Conservation (phyloP, 37 sponge, comb jelly and placozoan species). For the Ianthella basta region DNA sequence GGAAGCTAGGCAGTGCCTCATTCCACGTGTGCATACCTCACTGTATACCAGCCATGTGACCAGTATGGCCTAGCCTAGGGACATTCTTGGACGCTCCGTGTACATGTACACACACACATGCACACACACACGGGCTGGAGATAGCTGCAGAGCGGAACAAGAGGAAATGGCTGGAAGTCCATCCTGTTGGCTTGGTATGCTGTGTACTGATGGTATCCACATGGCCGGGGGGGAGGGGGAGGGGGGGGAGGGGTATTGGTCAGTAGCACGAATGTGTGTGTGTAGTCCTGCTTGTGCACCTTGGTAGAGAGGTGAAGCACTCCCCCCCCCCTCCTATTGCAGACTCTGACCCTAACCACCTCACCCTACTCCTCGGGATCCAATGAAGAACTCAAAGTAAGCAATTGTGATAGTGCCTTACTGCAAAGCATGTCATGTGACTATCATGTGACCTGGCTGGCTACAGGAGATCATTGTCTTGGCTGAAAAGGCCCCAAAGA, state of each 20-base stretch:
- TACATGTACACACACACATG: neutral
- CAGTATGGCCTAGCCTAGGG: too few relatives aligned
- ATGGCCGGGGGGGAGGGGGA: too few relatives aligned
- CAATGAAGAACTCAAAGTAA: constrained; percentile 51
- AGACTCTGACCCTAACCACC: constrained; percentile 24
- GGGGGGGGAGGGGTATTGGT: too few relatives aligned
- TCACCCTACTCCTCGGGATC: constrained; percentile 37
- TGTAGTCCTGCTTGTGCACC: too few relatives aligned
- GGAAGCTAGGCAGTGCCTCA: too few relatives aligned
- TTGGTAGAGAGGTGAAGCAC: too few relatives aligned
- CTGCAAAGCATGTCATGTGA: neutral
- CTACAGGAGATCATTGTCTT: constrained; percentile 70
- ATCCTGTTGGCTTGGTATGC: neutral
- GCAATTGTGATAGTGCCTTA: neutral
- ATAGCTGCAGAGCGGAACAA: neutral
- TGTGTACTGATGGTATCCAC: too few relatives aligned
- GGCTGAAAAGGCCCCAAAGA: constrained; percentile 69
- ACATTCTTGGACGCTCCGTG: neutral
- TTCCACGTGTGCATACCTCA: too few relatives aligned
- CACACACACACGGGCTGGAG: neutral
- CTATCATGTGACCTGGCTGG: neutral
- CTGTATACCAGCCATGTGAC: too few relatives aligned
- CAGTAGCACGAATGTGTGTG: too few relatives aligned
- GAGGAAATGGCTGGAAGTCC: too few relatives aligned
- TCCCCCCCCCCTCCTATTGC: too few relatives aligned